Evolutionary conservation across 2,888 invertebrate genomes (phyloP).

Genomic region (Vanessa cardui): DNA sequence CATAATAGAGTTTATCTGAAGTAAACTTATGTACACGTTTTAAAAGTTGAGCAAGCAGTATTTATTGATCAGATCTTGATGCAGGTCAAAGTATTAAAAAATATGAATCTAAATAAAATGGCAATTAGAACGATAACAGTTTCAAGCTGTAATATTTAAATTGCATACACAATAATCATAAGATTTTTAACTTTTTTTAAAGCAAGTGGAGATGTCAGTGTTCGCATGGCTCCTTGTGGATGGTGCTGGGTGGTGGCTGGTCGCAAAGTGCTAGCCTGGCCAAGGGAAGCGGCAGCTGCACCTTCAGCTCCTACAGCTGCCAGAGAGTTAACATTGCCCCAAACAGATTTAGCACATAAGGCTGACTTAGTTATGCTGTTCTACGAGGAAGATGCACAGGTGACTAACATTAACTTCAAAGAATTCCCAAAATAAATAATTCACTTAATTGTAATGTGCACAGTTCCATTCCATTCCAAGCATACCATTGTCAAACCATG

Average conservation of each 20-base stretch:
- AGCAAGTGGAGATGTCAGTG: constrained; percentile 84
- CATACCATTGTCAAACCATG: too few relatives aligned
- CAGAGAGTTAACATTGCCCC: constrained; percentile 93
- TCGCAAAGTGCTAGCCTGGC: constrained; percentile 93
- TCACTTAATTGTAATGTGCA: too few relatives aligned
- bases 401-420: constrained; percentile 33
- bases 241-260: constrained; percentile 95
- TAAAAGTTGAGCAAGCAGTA: too few relatives aligned
- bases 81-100: too few relatives aligned
- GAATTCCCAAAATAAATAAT: background rate
- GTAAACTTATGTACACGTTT: too few relatives aligned
- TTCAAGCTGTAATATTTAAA: too few relatives aligned
- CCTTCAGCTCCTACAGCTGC: constrained; percentile 83
- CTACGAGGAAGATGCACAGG: constrained; percentile 72
- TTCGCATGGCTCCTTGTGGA: constrained; percentile 85
- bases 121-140: too few relatives aligned
- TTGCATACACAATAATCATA: too few relatives aligned
- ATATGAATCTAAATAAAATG: too few relatives aligned
- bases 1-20: too few relatives aligned
- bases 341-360: constrained; percentile 95
- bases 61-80: too few relatives aligned
- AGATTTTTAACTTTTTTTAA: background rate
- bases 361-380: constrained; percentile 92
- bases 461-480: too few relatives aligned
- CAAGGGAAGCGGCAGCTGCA: constrained; percentile 74